These are phyloP conservation scores for Toxostoma redivivum DNA, from an alignment of 2,113 vertebrate species.

Conservation along the genomic window DNA sequence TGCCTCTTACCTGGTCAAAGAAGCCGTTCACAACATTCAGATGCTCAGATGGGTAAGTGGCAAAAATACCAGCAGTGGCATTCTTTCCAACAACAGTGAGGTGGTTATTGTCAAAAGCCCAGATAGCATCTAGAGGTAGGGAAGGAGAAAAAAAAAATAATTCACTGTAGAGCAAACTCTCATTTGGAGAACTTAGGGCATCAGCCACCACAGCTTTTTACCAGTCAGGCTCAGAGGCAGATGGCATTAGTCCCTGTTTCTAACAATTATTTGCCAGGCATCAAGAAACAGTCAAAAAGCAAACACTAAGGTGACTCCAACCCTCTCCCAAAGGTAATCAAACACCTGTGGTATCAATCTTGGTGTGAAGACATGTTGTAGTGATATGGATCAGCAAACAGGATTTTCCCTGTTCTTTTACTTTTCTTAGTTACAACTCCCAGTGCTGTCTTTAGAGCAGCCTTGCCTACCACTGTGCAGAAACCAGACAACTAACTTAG, in stretches of 20 bases:
- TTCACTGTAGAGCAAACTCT: background rate
- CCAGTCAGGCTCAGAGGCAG: background rate
- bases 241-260: background rate
- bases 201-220: background rate
- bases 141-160: background rate
- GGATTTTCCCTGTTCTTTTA: background rate
- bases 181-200: background rate
- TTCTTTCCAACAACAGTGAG: slow-evolving; percentile 70
- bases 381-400: background rate
- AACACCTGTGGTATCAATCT: background rate
- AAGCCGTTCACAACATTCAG: slow-evolving; percentile 89
- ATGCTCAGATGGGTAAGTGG: slow-evolving; percentile 88
- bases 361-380: background rate
- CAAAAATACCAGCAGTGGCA: slow-evolving; percentile 89
- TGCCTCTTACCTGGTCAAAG: slow-evolving; percentile 88
- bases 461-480: background rate
- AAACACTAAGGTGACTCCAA: background rate
- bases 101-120: slow-evolving; percentile 66
- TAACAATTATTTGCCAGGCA: background rate
- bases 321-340: background rate
- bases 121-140: slow-evolving; percentile 82
- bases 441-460: background rate
- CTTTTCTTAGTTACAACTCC: background rate
- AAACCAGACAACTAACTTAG: background rate
- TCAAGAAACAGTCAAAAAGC: background rate